A percentile compares a stretch with the other conserved stretches of the same genome.
Evolutionary conservation across 1,140 invertebrate species (phyloP).

Genomic region (Macrostomum lignano): DNA sequence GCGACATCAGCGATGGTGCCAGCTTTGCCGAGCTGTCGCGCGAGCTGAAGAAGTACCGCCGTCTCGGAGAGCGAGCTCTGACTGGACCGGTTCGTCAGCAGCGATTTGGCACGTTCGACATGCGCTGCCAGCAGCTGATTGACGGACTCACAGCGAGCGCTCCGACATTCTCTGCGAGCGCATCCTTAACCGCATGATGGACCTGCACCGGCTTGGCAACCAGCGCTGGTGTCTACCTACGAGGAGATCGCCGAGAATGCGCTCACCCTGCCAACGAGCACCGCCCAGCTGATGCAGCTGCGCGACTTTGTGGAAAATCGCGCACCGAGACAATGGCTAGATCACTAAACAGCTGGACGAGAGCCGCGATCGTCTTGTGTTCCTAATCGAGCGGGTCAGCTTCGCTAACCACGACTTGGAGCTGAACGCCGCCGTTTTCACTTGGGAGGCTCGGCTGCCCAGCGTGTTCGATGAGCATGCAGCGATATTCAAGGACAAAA

Average conservation of each 20-base stretch:
- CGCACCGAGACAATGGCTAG: slow-evolving; percentile 37
- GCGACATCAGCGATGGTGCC: no score
- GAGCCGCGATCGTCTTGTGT: slow-evolving; percentile 35
- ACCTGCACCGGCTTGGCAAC: slow-evolving; percentile 46
- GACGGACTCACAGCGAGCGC: slow-evolving; percentile 35
- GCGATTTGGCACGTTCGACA: slow-evolving; percentile 53
- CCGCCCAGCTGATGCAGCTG: slow-evolving; percentile 50
- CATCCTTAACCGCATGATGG: slow-evolving; percentile 41
- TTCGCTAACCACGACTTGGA: slow-evolving; percentile 47
- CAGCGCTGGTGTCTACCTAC: slow-evolving; percentile 53
- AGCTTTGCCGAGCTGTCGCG: no score
- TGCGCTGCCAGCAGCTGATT: slow-evolving; percentile 50
- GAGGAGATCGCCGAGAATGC: slow-evolving; percentile 46
- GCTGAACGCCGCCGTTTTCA: slow-evolving; percentile 47
- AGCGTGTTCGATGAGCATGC: slow-evolving; percentile 50
- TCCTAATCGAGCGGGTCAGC: slow-evolving; percentile 45
- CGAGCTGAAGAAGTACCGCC: no score
- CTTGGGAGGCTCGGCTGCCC: slow-evolving; percentile 51
- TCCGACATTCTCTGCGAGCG: slow-evolving; percentile 40
- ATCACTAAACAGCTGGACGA: slow-evolving; percentile 44
- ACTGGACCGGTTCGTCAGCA: no score
- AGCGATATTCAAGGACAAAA: slow-evolving; percentile 49
- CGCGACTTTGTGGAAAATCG: slow-evolving; percentile 44
- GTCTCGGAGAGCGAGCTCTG: no score
- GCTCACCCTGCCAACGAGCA: slow-evolving; percentile 46